Evolutionary conservation across 2,888 invertebrate species (phyloP), one percentile per base, ranked within the genome.

Genomic region (Eupelmus urozonus): DNA sequence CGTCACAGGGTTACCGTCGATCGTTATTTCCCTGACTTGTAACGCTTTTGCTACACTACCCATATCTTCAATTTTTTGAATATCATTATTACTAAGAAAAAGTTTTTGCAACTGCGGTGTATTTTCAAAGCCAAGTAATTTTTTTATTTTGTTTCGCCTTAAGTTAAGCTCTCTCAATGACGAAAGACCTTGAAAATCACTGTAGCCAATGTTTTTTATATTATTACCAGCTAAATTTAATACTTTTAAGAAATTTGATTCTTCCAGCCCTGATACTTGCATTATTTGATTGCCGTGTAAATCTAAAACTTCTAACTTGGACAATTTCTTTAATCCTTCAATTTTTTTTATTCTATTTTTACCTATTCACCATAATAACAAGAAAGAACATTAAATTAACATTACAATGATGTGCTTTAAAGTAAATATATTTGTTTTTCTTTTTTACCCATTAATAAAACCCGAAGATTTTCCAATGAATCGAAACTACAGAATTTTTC

Each of bases 171-270:
- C 98, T 81, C 95, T 94, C 51, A 98, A 90, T 1, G 95, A 93
- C 29, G 92, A 90, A 79, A 98, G 90, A 0, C 97, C 97, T 81
- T 93, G 92, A 75, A 98, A 93, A 87, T 97, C 96, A 77, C 94
- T 92, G 79, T 92, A 92, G 60, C 95, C 94, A 72, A 98, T 93
- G 83, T 92, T 92, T 82, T 94, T 93, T 72, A 98, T 94, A 88
- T 95, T 95, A 91, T 98, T 98, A 27, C 97, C 97, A 63, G 98
- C 97, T 85, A 98, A 92, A 91, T 98, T 98, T 65, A 98, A 92
- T 16, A 98, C 97, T 90, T 97, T 96, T 67, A 98, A 90, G 84
- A 96, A 95, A 69, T 91, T 91, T 80, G 97, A 92, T 84, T 91
- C 92, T 45, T 92, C 91, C 82, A 97, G 90, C 63, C 96, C 96